Evolutionary conservation across 1,140 invertebrate species (phyloP), one percentile per base, ranked within the genome.

Genomic region (Leptinotarsa defecta): DNA sequence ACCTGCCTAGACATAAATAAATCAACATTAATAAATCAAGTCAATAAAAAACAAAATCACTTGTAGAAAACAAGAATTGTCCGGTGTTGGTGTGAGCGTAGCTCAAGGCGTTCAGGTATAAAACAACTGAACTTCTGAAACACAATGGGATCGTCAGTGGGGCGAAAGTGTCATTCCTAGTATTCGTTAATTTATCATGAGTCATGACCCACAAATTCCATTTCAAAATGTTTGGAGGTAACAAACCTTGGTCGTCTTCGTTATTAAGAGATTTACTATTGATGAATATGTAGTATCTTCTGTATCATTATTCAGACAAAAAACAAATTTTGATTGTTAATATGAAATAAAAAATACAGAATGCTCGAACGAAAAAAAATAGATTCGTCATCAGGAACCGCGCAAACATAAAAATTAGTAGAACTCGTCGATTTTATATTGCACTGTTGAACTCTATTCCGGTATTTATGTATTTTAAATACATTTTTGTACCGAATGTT

Each of bases 1-100:
- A 71, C 70, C 70, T 71, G 70, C 70, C 48, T 71, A 71, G 70
- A 71, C 70, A 61, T 71, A 71, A 61, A 71, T 71, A 71, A 71
- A 62, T 71, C 70, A 62, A 71, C 70, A 71, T 24, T 71, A 71
- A 71, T 71, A 71, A 71, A 71, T 71, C 70, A 71, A 62, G 48
- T 20, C 49, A 52, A 71, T 71, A 71, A 34, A 49, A 71, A 62
- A 71, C 70, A 62, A 71, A 71, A 71, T 71, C 70, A 62, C 70
- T 62, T 3, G 70, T 49, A 71, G 70, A 71, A 62, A 71, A 71
- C 70, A 62, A 71, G 70, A 71, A 71, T 71, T 71, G 49, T 62
- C 70, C 70, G n/a, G 70, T 52, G 70, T 71, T 71, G 67, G 67
- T 68, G 67, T 68, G 43, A 43, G 67, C 43, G 67, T 68, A 4